Percentiles rank a stretch among this genome's conserved stretches.
Evolutionary conservation across 1,140 invertebrate genomes (phyloP).

Genomic region (Zophobas morio): DNA sequence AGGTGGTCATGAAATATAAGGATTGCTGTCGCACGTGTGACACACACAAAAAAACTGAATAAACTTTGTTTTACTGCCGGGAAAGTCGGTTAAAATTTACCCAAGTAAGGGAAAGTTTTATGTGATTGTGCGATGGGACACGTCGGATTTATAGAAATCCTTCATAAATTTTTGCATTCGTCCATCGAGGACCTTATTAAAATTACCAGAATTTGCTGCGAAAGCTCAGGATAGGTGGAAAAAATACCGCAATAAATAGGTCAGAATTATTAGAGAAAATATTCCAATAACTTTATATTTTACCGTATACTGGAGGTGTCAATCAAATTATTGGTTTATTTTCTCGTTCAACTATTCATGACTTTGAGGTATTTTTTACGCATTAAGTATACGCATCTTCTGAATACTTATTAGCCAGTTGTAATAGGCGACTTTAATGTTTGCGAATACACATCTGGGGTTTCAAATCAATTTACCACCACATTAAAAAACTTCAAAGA

Average conservation of each 20-base stretch:
- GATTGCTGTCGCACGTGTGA: conserved; percentile 56
- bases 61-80: conserved; percentile 52
- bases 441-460: too few relatives aligned
- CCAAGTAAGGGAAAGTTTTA: conserved; percentile 33
- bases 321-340: too few relatives aligned
- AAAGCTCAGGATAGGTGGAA: conserved; percentile 11
- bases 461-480: too few relatives aligned
- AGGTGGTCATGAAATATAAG: conserved; percentile 60
- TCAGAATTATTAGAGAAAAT: too few relatives aligned
- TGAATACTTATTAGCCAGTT: too few relatives aligned
- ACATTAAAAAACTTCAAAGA: too few relatives aligned
- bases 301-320: too few relatives aligned
- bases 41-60: conserved; percentile 53
- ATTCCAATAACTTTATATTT: too few relatives aligned
- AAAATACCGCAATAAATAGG: conserved; percentile 21
- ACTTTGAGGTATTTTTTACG: too few relatives aligned
- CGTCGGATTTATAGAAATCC: conserved; percentile 30
- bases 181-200: conserved; percentile 9
- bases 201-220: background rate
- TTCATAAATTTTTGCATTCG: conserved; percentile 16
- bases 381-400: too few relatives aligned
- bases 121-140: conserved; percentile 22
- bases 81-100: conserved; percentile 43
- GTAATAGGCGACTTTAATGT: too few relatives aligned
- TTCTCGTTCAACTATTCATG: too few relatives aligned